These are phyloP conservation scores for Chelonus insularis DNA, from an alignment of 1,140 invertebrate species.

Conservation along the genomic window DNA sequence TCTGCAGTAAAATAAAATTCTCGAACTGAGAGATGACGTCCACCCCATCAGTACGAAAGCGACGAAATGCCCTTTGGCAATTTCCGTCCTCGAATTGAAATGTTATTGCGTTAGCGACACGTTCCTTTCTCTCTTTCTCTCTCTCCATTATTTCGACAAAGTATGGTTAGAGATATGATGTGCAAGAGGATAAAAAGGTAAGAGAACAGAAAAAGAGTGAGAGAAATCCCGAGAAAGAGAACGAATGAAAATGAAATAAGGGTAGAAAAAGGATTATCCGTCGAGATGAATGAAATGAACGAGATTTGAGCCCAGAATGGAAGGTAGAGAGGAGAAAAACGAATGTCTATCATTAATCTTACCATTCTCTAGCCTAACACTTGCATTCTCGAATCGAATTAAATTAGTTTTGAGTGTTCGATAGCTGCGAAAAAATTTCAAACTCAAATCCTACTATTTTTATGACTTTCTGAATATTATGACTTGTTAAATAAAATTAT, in stretches of 20 bases:
- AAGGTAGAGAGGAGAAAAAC: background rate
- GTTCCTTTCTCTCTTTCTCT: conserved; percentile 37
- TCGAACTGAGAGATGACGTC: background rate
- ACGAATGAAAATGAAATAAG: conserved; percentile 26
- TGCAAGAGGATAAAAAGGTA: background rate
- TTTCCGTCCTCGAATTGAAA: conserved; percentile 59
- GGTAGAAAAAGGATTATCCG: conserved; percentile 23
- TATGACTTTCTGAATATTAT: too few species aligned
- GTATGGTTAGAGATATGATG: background rate
- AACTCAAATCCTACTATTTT: too few species aligned
- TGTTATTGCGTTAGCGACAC: conserved; percentile 56
- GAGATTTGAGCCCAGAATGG: conserved; percentile 6
- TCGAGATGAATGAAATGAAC: conserved; percentile 16
- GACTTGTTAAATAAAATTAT: too few species aligned
- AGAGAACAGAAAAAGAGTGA: background rate
- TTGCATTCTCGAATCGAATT: conserved; percentile 2
- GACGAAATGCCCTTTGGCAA: conserved; percentile 37
- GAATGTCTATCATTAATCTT: conserved; percentile 17
- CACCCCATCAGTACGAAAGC: background rate
- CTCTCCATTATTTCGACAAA: conserved; percentile 11
- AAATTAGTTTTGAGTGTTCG: background rate
- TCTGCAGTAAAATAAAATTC: background rate
- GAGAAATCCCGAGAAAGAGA: conserved; percentile 14
- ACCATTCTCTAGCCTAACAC: background rate
- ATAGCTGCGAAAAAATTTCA: background rate